Percentiles rank a stretch among this genome's conserved stretches.
Conservation (phyloP, 2,888 invertebrate species). For the Melanotus villosus region DNA sequence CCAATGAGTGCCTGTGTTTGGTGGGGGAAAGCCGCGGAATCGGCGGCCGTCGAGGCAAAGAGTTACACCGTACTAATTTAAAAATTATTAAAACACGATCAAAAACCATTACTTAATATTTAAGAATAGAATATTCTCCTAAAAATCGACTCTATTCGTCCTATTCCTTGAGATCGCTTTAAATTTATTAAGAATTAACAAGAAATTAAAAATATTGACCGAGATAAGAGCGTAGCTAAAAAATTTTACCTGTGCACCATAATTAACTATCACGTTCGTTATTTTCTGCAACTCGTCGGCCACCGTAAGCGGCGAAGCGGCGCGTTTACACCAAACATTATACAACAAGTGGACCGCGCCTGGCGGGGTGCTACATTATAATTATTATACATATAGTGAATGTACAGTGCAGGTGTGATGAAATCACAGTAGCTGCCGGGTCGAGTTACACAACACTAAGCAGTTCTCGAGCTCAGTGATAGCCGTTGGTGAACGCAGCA, state of each 20-base stretch:
- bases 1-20: constrained; percentile 69
- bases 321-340: constrained; percentile 69
- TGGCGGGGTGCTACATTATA: constrained; percentile 68
- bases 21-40: constrained; percentile 68
- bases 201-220: constrained; percentile 1
- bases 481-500: constrained; percentile 98
- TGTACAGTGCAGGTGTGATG: constrained; percentile 70
- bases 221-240: constrained; percentile 3
- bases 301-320: constrained; percentile 70
- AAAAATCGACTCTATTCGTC: constrained; percentile 35
- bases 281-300: constrained; percentile 69
- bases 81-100: background rate
- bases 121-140: constrained; percentile 36
- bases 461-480: constrained; percentile 81
- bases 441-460: constrained; percentile 67
- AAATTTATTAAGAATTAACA: constrained; percentile 28
- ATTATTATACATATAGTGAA: constrained; percentile 67
- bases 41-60: constrained; percentile 73
- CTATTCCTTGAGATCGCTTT: constrained; percentile 38
- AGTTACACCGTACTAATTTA: background rate
- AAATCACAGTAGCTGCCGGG: constrained; percentile 68
- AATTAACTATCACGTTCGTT: constrained; percentile 15
- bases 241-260: constrained; percentile 25
- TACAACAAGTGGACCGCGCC: constrained; percentile 69
- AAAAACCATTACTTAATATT: constrained; percentile 28